These are phyloP conservation scores for Rhabdomys pumilio DNA, from an alignment of 2,797 vertebrate genomes.

Conservation along the genomic window DNA sequence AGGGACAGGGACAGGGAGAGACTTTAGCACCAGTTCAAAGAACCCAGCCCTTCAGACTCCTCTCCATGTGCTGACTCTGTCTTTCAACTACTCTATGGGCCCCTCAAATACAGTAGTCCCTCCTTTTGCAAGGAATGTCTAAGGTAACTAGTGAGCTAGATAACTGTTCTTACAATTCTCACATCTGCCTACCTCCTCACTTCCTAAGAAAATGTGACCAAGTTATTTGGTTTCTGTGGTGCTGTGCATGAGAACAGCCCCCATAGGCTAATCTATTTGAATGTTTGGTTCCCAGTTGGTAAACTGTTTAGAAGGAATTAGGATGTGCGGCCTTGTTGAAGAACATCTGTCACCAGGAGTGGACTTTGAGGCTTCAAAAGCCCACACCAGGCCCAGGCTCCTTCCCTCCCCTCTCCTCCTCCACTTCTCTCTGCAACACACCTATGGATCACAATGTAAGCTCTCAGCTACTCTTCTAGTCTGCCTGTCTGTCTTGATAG, in stretches of 20 bases:
- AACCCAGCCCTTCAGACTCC: neutral
- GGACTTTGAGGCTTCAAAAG: neutral
- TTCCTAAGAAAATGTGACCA: constrained; percentile 26
- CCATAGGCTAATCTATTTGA: neutral
- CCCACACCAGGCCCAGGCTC: neutral
- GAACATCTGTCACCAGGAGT: neutral
- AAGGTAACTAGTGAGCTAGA: neutral
- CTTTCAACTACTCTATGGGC: neutral
- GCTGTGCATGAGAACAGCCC: neutral
- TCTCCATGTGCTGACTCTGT: neutral
- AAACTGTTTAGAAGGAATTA: neutral
- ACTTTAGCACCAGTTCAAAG: neutral
- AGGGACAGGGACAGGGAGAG: neutral
- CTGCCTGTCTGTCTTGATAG: too few species aligned
- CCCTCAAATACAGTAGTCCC: neutral
- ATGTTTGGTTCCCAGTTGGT: neutral
- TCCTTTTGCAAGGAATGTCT: neutral
- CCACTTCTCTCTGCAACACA: neutral
- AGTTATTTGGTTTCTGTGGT: neutral
- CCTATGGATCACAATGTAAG: too few species aligned
- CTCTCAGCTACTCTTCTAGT: neutral
- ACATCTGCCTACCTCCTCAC: neutral
- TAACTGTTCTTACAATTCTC: neutral
- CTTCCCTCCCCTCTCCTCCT: neutral
- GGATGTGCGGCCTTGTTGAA: neutral